A percentile compares a stretch with the other conserved stretches of the same genome.
Conservation (phyloP, 2,797 vertebrate species). For the Manis crassicaudata region DNA sequence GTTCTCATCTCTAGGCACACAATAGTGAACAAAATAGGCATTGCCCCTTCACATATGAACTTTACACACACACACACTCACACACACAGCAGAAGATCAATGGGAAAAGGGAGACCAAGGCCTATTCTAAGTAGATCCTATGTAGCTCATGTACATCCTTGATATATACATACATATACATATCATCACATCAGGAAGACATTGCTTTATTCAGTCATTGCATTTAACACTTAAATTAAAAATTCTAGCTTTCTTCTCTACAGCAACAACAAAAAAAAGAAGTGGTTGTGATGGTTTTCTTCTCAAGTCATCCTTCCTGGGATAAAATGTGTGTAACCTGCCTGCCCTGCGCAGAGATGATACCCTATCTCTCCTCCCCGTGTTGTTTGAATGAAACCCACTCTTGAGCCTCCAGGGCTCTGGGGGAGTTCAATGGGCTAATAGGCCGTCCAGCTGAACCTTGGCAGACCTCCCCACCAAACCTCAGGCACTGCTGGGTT, state of each 20-base stretch:
- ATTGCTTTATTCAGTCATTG: background rate
- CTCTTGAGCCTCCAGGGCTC: slow-evolving; percentile 62
- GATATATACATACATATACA: background rate
- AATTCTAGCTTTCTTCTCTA: background rate
- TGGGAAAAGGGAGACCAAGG: background rate
- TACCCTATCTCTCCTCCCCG: background rate
- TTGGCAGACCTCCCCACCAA: slow-evolving; percentile 73
- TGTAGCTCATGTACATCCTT: background rate
- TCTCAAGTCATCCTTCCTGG: background rate
- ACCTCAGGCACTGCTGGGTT: slow-evolving; percentile 75
- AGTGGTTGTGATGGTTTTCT: background rate
- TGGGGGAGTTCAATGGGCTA: slow-evolving; percentile 67
- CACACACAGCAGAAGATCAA: background rate
- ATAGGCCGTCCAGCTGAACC: slow-evolving; percentile 74
- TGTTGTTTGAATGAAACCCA: slow-evolving; percentile 43
- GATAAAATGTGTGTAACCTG: background rate
- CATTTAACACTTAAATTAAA: background rate
- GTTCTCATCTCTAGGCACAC: background rate
- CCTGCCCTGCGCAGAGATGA: slow-evolving; percentile 28
- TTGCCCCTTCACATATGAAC: background rate
- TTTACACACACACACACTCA: background rate
- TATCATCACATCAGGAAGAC: background rate
- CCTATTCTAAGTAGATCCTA: background rate
- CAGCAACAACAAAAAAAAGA: background rate
- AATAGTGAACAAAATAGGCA: background rate